Evolutionary conservation across 2,797 vertebrate genomes (phyloP).

Genomic region (Scolopax rusticola): DNA sequence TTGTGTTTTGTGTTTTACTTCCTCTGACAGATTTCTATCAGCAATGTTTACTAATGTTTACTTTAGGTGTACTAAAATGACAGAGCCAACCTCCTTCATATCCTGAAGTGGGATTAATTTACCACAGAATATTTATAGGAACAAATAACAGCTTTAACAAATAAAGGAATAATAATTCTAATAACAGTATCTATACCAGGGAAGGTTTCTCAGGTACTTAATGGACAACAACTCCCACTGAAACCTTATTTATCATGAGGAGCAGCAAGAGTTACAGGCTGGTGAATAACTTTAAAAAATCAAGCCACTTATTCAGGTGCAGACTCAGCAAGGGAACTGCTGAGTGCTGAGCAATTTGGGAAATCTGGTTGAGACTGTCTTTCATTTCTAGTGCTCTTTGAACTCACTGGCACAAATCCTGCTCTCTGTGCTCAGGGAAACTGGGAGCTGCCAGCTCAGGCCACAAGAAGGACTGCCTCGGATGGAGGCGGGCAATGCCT

Average conservation of each 20-base stretch:
- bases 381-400: conserved; percentile 40
- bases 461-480: background rate
- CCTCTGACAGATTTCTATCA: conserved; percentile 59
- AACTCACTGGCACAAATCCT: conserved; percentile 46
- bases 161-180: conserved; percentile 60
- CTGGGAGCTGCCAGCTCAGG: background rate
- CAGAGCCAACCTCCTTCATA: conserved; percentile 3
- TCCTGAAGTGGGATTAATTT: conserved; percentile 34
- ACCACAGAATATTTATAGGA: conserved; percentile 61
- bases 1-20: conserved; percentile 12
- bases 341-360: conserved; percentile 47
- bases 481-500: background rate
- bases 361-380: conserved; percentile 16
- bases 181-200: conserved; percentile 20
- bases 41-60: conserved; percentile 3
- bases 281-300: conserved; percentile 32
- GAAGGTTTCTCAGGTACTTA: conserved; percentile 58
- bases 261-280: background rate
- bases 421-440: background rate
- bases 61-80: conserved; percentile 10
- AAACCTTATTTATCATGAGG: conserved; percentile 57
- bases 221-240: conserved; percentile 27
- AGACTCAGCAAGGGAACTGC: conserved; percentile 59
- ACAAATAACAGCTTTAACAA: conserved; percentile 59
- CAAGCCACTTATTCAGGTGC: conserved; percentile 60